Conservation (phyloP, 2,888 invertebrate genomes). For the Tricholauxania praeusta region DNA sequence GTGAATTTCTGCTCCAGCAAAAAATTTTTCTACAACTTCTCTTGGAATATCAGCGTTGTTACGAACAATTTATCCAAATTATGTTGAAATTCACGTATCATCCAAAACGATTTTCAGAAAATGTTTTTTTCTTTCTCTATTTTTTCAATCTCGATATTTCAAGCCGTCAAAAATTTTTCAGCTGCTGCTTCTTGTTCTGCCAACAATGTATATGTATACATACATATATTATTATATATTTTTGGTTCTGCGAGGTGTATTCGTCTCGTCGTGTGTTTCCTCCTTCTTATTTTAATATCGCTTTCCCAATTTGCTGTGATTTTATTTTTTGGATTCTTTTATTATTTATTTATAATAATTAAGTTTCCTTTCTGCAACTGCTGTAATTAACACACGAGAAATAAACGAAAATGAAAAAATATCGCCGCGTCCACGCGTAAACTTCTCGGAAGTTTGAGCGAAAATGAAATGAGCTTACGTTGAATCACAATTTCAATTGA, state of each 20-base stretch:
- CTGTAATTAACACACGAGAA: slow-evolving; percentile 10
- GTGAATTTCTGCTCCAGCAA: slow-evolving; percentile 25
- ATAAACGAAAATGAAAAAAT: slow-evolving; percentile 19
- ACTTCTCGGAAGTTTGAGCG: slow-evolving; percentile 3
- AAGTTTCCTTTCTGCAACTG: slow-evolving; percentile 7
- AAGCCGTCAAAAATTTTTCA: slow-evolving; percentile 26
- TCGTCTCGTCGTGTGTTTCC: no score
- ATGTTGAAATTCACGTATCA: slow-evolving; percentile 24
- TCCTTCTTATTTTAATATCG: no score
- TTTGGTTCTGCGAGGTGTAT: no score
- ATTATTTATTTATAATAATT: slow-evolving; percentile 11
- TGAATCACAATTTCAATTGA: background rate
- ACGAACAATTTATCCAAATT: slow-evolving; percentile 33
- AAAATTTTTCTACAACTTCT: slow-evolving; percentile 12
- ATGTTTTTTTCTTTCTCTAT: slow-evolving; percentile 9
- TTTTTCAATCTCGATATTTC: slow-evolving; percentile 27
- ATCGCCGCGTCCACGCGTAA: background rate
- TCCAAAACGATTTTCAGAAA: slow-evolving; percentile 13
- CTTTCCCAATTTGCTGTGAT: no score
- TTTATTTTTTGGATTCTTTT: slow-evolving; percentile 16
- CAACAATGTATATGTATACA: no score
- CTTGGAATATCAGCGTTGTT: background rate
- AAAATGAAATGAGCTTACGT: slow-evolving; percentile 11
- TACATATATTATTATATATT: no score
- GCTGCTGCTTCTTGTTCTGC: slow-evolving; percentile 15